Conservation (phyloP, 1,140 invertebrate species). For the Propsilocerus akamusi region DNA sequence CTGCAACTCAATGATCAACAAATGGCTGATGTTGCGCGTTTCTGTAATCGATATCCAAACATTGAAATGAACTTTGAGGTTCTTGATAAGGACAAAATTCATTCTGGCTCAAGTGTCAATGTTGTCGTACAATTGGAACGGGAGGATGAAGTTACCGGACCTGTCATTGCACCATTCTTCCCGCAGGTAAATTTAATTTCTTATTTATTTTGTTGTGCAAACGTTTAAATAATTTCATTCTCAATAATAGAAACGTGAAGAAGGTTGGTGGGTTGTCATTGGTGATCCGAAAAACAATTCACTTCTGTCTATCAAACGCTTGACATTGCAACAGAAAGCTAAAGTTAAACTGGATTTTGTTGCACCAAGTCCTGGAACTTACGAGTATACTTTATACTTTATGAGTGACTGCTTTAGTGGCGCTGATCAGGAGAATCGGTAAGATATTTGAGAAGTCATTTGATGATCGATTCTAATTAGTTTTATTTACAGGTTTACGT, state of each 20-base stretch:
- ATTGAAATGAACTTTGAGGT: slow-evolving; percentile 94
- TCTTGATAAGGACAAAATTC: slow-evolving; percentile 58
- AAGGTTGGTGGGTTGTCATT: slow-evolving; percentile 99
- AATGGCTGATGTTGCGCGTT: slow-evolving; percentile 93
- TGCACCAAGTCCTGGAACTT: slow-evolving; percentile 63
- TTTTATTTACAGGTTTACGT: slow-evolving; percentile 73
- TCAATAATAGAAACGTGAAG: slow-evolving; percentile 72
- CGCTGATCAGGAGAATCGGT: slow-evolving; percentile 95
- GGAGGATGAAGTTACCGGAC: slow-evolving; percentile 91
- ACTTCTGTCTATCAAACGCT: slow-evolving; percentile 86
- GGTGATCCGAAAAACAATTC: slow-evolving; percentile 91
- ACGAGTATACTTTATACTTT: slow-evolving; percentile 90
- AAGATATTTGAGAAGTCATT: too few species aligned
- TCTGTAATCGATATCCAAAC: slow-evolving; percentile 98
- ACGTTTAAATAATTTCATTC: slow-evolving; percentile 6
- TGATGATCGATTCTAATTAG: too few species aligned
- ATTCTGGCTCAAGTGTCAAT: slow-evolving; percentile 64
- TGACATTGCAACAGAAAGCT: slow-evolving; percentile 84
- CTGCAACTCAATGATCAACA: slow-evolving; percentile 68
- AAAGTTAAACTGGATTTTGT: slow-evolving; percentile 92
- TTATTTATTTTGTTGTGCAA: slow-evolving; percentile 5
- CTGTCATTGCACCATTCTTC: slow-evolving; percentile 95
- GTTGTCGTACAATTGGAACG: slow-evolving; percentile 85
- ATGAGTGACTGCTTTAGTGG: slow-evolving; percentile 99
- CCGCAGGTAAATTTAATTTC: slow-evolving; percentile 48